Evolutionary conservation across 2,797 vertebrate genomes (phyloP).

Genomic region (Eulemur rubriventer): DNA sequence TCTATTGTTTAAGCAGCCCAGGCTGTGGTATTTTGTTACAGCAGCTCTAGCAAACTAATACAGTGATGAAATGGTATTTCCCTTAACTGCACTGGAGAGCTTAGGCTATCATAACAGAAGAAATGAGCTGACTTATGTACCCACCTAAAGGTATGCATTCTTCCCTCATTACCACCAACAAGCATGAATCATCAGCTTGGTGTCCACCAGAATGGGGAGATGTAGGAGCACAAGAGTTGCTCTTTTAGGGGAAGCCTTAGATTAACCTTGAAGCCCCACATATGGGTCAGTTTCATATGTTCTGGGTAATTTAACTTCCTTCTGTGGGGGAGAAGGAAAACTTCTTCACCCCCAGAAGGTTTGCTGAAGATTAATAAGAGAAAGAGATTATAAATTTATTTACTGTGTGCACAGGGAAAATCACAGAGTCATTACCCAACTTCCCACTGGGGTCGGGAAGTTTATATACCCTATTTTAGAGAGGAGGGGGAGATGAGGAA

Average conservation of each 20-base stretch:
- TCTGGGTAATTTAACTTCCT: background rate
- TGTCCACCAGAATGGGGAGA: background rate
- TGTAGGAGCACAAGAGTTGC: accelerated
- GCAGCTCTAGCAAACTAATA: too few species aligned
- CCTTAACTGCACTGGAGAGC: background rate
- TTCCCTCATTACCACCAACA: background rate
- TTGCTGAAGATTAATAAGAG: background rate
- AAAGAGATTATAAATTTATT: background rate
- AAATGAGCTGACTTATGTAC: background rate
- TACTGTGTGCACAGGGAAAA: background rate
- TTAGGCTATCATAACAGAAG: too few species aligned
- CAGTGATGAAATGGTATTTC: accelerated
- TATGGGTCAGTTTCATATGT: background rate
- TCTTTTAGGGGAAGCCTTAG: background rate
- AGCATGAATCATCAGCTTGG: background rate
- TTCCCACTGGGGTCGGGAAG: background rate
- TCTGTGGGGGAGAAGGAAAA: background rate
- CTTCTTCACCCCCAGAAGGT: background rate
- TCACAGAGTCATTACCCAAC: background rate
- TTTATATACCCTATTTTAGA: background rate
- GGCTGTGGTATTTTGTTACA: background rate
- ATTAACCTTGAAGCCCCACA: background rate
- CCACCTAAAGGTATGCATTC: background rate
- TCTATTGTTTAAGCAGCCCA: background rate
- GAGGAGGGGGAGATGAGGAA: background rate